phyloP scores from a whole-genome alignment of 2,113 vertebrate genomes.

The Callipepla squamata region DNA sequence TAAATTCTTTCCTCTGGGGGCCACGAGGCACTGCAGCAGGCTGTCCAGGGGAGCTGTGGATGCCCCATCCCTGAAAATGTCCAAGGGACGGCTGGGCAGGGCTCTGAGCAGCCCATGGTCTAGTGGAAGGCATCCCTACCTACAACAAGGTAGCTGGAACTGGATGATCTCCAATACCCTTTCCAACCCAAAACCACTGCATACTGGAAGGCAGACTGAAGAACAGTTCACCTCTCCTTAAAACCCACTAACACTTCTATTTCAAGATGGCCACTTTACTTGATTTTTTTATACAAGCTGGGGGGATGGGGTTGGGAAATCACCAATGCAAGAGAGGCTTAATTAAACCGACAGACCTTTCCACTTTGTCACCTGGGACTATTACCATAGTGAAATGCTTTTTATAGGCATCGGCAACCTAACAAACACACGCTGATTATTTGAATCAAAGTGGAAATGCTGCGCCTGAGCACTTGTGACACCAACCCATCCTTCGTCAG shows the following conservation, averaged over 20 bases:
- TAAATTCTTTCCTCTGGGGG: no score
- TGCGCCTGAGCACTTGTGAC: not conserved
- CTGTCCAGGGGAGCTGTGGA: no score
- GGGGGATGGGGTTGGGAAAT: not conserved
- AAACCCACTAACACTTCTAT: not conserved
- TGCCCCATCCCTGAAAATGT: no score
- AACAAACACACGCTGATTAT: conserved; percentile 41
- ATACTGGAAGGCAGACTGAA: not conserved
- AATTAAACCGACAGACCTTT: conserved; percentile 14
- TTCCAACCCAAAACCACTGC: no score
- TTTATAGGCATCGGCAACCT: conserved; percentile 32
- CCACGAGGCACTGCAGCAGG: no score
- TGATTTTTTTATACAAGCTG: not conserved
- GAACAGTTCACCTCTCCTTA: not conserved
- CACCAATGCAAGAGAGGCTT: not conserved
- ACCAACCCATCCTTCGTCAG: not conserved
- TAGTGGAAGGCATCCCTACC: no score
- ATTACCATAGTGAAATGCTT: conserved; percentile 49
- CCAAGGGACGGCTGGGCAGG: no score
- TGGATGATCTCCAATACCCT: no score
- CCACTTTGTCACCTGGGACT: conserved; percentile 14
- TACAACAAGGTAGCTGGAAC: no score
- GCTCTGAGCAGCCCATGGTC: no score
- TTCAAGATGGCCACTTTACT: not conserved
- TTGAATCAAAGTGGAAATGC: conserved; percentile 19